Evolutionary conservation across 1,140 invertebrate genomes (phyloP), one percentile per base, ranked within the genome.

Genomic region (Adelges cooleyi): DNA sequence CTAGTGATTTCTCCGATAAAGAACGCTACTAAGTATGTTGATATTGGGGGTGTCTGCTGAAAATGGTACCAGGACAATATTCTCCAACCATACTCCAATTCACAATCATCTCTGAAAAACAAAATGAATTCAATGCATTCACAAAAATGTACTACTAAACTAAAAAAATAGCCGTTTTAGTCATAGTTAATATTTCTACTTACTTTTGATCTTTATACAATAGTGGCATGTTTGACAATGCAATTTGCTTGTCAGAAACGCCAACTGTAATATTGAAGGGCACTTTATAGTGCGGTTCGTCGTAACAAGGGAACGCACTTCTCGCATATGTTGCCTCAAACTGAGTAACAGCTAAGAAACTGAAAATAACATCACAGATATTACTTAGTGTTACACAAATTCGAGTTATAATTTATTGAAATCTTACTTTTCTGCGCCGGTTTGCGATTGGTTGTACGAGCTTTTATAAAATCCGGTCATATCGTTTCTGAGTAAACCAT

Each of bases 311-410:
- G 71, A 94, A 92, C 2, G 86, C 86, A 40, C 82, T 77, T 10
- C 92, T 78, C 1, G 90, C 89, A 77, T 92, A 90, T 1, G 90
- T 95, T 1, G 93, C 87, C 72, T 96, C 87, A 72, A 97, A 92
- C 75, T 96, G 84, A 4, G 85, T 86, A 2, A 77, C 75, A 23
- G 77, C 80, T 13, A 83, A n/a, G n/a, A n/a, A n/a, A n/a, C n/a
- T n/a, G n/a, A n/a, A n/a, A n/a, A n/a, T n/a, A n/a, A n/a, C n/a
- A n/a, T n/a, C n/a, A n/a, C n/a, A n/a, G n/a, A n/a, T n/a, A n/a
- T n/a, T n/a, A n/a, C n/a, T n/a, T n/a, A n/a, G n/a, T n/a, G n/a
- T n/a, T n/a, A n/a, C n/a, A n/a, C n/a, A n/a, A n/a, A n/a, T n/a
- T n/a, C n/a, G n/a, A n/a, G n/a, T n/a, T n/a, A n/a, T n/a, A n/a